These are phyloP conservation scores for Seriola dumerili DNA, from an alignment of 2,113 vertebrate genomes.

Conservation along the genomic window DNA sequence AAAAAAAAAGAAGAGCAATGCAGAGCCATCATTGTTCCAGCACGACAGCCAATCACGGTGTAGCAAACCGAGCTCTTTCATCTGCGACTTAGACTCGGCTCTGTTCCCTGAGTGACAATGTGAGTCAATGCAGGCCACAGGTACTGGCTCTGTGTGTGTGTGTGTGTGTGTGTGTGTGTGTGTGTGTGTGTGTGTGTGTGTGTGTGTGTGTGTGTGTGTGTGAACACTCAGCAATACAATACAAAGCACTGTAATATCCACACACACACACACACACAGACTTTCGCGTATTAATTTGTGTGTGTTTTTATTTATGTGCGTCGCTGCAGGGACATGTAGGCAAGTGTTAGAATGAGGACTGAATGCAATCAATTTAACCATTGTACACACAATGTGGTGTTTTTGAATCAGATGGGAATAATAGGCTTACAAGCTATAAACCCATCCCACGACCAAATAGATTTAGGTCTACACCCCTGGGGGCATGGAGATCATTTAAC, in stretches of 20 bases:
- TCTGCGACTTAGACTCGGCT: constrained; percentile 24
- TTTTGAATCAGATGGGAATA: constrained; percentile 80
- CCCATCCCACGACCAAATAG: constrained; percentile 79
- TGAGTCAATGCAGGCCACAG: constrained; percentile 19
- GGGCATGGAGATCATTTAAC: constrained; percentile 76
- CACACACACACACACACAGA: constrained; percentile 29
- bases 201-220: constrained; percentile 5
- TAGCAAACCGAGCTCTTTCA: constrained; percentile 43
- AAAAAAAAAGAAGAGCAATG: constrained; percentile 3
- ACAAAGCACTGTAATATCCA: constrained; percentile 9
- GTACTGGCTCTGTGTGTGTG: constrained; percentile 29
- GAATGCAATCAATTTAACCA: constrained; percentile 57
- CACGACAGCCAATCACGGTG: constrained; percentile 44
- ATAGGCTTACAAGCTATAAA: constrained; percentile 83
- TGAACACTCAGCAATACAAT: constrained; percentile 19
- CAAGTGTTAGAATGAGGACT: constrained; percentile 15
- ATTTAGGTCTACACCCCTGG: constrained; percentile 75
- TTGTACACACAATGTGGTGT: constrained; percentile 72
- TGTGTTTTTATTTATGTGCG: constrained; percentile 8
- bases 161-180: constrained; percentile 1
- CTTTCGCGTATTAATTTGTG: neutral
- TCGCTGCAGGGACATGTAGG: neutral
- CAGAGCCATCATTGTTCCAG: constrained; percentile 30
- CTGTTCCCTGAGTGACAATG: constrained; percentile 26
- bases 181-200: constrained; percentile 7